These are phyloP conservation scores for Atlantisia rogersi DNA, from an alignment of 2,113 vertebrate species.

Conservation along the genomic window DNA sequence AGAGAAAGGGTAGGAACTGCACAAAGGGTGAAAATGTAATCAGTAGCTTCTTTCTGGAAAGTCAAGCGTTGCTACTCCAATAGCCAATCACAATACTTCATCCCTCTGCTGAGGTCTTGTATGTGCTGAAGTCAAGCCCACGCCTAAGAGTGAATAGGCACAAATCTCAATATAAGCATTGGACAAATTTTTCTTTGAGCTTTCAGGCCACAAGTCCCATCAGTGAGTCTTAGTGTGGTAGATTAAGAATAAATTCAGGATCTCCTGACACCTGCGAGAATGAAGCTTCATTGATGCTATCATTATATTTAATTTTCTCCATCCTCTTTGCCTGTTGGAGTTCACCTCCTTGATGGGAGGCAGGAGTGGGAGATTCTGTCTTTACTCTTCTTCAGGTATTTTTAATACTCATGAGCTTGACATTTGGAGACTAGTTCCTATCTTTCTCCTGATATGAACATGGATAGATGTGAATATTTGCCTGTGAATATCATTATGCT, in stretches of 20 bases:
- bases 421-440: neutral
- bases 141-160: neutral
- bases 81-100: neutral
- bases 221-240: neutral
- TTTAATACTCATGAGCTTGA: neutral
- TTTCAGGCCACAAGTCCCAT: neutral
- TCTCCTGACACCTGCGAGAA: neutral
- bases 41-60: neutral
- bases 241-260: neutral
- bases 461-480: neutral
- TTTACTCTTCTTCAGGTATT: neutral
- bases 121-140: neutral
- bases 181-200: neutral
- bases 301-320: neutral
- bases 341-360: neutral
- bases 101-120: neutral
- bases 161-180: neutral
- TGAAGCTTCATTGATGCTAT: neutral
- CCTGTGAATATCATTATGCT: constrained; percentile 20
- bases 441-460: neutral
- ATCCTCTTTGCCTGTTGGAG: neutral
- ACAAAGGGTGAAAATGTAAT: neutral
- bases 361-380: neutral
- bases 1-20: neutral
- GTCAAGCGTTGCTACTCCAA: neutral